These are phyloP conservation scores for Cinara cedri DNA, from an alignment of 2,888 invertebrate genomes.

Conservation along the genomic window DNA sequence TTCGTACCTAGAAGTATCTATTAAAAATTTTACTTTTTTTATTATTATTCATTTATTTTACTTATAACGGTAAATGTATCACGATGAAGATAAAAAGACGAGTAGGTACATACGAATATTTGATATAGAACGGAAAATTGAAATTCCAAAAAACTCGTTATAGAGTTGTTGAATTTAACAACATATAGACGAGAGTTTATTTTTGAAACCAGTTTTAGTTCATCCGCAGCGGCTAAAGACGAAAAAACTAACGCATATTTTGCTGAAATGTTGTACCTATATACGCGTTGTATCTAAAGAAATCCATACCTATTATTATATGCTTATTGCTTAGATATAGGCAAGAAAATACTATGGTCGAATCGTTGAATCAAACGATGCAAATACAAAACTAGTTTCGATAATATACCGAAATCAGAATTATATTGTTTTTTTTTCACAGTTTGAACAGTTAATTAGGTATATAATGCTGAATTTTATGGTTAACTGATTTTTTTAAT, in stretches of 20 bases:
- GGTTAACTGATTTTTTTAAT: no score
- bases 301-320: constrained; percentile 17
- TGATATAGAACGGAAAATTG: constrained; percentile 28
- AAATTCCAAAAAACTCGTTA: constrained; percentile 51
- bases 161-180: constrained; percentile 2
- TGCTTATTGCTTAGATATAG: not conserved
- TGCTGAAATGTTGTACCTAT: constrained; percentile 27
- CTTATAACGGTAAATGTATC: constrained; percentile 32
- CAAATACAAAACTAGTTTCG: constrained; percentile 16
- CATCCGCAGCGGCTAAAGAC: not conserved
- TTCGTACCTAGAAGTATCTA: no score
- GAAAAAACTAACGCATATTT: constrained; percentile 17
- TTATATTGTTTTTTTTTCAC: not conserved
- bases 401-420: not conserved
- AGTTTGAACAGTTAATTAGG: not conserved
- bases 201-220: constrained; percentile 53
- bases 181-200: constrained; percentile 29
- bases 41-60: not conserved
- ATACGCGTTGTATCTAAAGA: constrained; percentile 3
- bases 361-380: not conserved
- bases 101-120: not conserved
- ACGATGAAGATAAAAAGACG: not conserved
- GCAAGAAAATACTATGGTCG: constrained; percentile 2
- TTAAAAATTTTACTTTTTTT: no score
- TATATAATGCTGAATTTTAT: not conserved